Base-by-base conservation (phyloP, 2,797 vertebrate genomes). In the Sebastes matsubarae region DNA sequence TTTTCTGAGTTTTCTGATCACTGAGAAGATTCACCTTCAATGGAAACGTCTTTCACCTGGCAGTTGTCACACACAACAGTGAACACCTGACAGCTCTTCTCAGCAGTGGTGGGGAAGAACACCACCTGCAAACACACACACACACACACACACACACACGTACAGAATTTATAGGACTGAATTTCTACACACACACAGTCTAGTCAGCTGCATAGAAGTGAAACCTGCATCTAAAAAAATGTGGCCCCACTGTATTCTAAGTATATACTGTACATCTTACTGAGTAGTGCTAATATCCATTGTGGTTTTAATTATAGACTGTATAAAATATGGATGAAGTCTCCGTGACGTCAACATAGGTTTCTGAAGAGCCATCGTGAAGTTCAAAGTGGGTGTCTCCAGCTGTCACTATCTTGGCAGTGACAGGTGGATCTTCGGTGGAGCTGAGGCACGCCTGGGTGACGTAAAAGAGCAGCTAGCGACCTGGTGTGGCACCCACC, bases 21-120 rank as follows among this genome's bases (percentile, higher is more conserved):
- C 9, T 12, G 54, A 20, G 13, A 59, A 55, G 25, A 52, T 66
- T 93, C 68, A 99, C 99, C 99, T 97, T 94, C 81, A 8, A 97
- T 79, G 69, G 94, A 96, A 87, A 99, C 82, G 52, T 98, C 95
- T 84, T 88, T 96, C 54, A 96, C 89, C 80, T 97, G 98, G 89
- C 96, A 99, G 91, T 97, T 97, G 95, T 99, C 97, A 87, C 97
- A 98, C 52, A 96, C 90, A 2, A 99, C 55, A 36, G 94, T 92
- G 82, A 97, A 99, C 55, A 76, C 90, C 87, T 96, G 93, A 59
- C 93, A 76, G 10, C 85, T 94, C 63, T 61, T 93, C 69, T 94
- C 96, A 10, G 95, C 82, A 24, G 76, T 70, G 9, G 64, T 93
- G 18, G 99, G 99, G 68, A 97, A 96, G 94, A 99, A 99, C 73